Evolutionary conservation across 2,113 vertebrate genomes (phyloP), one percentile per base, ranked within the genome.

Genomic region (Dipodomys stephensi): DNA sequence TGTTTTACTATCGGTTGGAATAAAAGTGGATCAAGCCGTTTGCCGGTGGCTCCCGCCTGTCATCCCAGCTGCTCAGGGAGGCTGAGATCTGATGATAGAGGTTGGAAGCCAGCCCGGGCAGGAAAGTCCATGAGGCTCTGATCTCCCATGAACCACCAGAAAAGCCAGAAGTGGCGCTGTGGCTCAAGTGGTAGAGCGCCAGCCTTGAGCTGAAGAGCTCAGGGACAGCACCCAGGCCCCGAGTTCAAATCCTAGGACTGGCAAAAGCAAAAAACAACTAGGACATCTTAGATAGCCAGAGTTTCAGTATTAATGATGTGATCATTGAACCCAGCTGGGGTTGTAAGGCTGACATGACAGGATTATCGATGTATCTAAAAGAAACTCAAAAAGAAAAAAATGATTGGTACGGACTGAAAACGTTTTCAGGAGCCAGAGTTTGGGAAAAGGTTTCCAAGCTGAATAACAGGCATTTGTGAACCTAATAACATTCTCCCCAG

Each of bases 341-440:
- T 91, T 79, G 93, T 67, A 92, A 91, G 82, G 60, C n/a, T 77
- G 81, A 88, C 88, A 83, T 71, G 76, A 46, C 12, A 23, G 12
- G 49, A 62, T 68, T 72, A 65, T 46, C 65, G 91, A 92, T 67
- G 82, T 90, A 85, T 30, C 30, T 83, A 79, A 93, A 80, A 93
- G 57, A 74, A 90, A 57, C 68, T 83, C 64, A 23, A 80, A 87
- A 87, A 80, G 46, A 65, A 53, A 89, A 91, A 76, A 2, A 30
- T 90, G 35, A 53, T 86, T 39, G 39, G 5, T 39, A 39, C 39
- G 39, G 39, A 39, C 5, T 39, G 39, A 62, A 94, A 88, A 83
- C 83, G 73, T 65, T 74, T 72, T 12, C 30, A 80, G 74, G 67
- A 86, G 83, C 35, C 49, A n/a, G 10, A 13, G 57, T 60, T 1